Base-by-base conservation (phyloP, 2,797 vertebrate species). In the Anas acuta region DNA sequence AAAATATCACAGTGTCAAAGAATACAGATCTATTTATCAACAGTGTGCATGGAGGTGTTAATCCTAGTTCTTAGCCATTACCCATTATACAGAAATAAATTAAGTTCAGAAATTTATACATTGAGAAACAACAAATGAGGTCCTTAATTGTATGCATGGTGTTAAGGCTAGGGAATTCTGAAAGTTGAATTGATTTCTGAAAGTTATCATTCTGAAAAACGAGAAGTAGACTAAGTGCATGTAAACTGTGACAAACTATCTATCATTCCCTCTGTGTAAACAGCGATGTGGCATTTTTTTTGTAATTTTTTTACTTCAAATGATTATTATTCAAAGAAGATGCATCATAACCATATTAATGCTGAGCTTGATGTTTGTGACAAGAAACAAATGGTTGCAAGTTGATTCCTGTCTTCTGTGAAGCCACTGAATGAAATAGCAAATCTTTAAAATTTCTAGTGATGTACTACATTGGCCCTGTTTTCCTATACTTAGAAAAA, bases 321-420 rank as follows among this genome's bases (percentile, higher is more conserved):
- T 84, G 9, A 78, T 72, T 93, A n/a, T 84, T 91, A 76, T 87
- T 94, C 62, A 57, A 67, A 79, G 69, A 91, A 83, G 57, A 87
- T 65, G 12, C 28, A 56, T 71, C 69, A 58, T 4, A 0, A 47
- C 70, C 17, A 7, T 57, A 69, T 88, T 84, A 78, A 90, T 62
- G 53, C 58, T 76, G 66, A 86, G 16, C 33, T 85, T 85, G 61
- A 78, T 37, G 47, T 81, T 89, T 87, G 26, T 93, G 89, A 89
- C 82, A 93, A 56, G 62, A 78, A 93, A 75, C 14, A 85, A 91
- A 89, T 91, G 66, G 35, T 64, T 84, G 30, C 54, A 62, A 72
- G 70, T 82, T 91, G 80, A 78, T 80, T 62, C 62, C 51, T 62
- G 8, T 83, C 62, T 83, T 83, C 65, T 74, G 54, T 93, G 41